Conservation (phyloP, 2,797 vertebrate species). For the Takifugu rubripes region DNA sequence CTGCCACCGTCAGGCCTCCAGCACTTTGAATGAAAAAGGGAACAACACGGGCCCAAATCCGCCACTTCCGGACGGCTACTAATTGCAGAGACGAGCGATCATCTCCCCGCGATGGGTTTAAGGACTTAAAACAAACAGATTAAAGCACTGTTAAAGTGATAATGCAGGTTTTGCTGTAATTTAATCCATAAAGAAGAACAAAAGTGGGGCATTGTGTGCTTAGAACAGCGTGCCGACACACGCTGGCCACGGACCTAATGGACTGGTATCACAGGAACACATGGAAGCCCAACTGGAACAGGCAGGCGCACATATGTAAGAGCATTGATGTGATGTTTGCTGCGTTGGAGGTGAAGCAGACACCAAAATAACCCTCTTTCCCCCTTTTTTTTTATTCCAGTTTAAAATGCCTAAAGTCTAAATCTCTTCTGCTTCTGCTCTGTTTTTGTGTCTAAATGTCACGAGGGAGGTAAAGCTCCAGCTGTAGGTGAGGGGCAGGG, state of each 20-base stretch:
- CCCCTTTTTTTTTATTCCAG: no score
- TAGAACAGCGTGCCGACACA: slow-evolving; percentile 63
- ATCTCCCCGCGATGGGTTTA: slow-evolving; percentile 75
- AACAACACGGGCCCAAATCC: slow-evolving; percentile 70
- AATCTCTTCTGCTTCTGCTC: no score
- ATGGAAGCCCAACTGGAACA: slow-evolving; percentile 27
- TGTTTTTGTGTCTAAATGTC: no score
- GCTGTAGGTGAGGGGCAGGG: no score
- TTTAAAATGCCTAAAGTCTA: no score
- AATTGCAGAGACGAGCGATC: slow-evolving; percentile 78
- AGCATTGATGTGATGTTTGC: slow-evolving; percentile 29
- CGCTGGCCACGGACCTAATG: slow-evolving; percentile 51
- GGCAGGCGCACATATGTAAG: slow-evolving; percentile 9
- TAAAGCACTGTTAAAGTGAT: slow-evolving; percentile 74
- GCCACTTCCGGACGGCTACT: slow-evolving; percentile 73
- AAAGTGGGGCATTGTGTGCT: slow-evolving; percentile 69
- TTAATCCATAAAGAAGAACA: slow-evolving; percentile 63
- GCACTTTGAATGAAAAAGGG: slow-evolving; percentile 74
- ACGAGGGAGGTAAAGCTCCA: no score
- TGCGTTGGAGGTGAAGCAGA: slow-evolving; percentile 18
- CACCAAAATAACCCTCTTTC: no score
- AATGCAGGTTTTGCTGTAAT: slow-evolving; percentile 75
- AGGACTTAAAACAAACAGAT: slow-evolving; percentile 75
- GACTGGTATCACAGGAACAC: slow-evolving; percentile 28
- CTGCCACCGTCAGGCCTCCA: slow-evolving; percentile 49